Evolutionary conservation across 2,797 vertebrate species (phyloP), one percentile per base, ranked within the genome.

Genomic region (Fistularia tabacaria): DNA sequence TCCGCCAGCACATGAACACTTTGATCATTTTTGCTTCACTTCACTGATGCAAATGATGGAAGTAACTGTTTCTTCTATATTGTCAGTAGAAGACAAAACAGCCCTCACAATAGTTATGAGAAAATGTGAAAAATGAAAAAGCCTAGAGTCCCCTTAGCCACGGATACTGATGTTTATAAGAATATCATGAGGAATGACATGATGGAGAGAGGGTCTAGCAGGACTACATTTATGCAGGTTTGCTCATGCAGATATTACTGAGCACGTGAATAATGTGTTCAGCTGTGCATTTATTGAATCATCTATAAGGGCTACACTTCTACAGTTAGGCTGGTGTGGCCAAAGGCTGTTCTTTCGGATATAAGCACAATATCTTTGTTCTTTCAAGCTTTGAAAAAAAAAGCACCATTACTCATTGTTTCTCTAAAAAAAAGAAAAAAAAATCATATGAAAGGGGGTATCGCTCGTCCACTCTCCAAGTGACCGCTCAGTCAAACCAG

Each of bases 1-100:
- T 77, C 60, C 63, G 68, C 71, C 71, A 79, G 64, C 63, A 63
- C 73, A 66, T 54, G 61, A 51, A 61, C 49, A 36, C 54, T 73
- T 64, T 54, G 71, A 65, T 74, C 77, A 66, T 55, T 45, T 43
- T 66, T 14, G 14, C 66, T 46, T 43, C 59, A 49, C 62, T 53
- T 47, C 65, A 36, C 7, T 1, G 36, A 66, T 60, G 72, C 60
- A 63, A 71, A 62, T 37, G 49, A 78, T 40, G 64, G 38, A 53
- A 71, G 46, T 6, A 57, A 57, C 62, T 49, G 11, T 15, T 38
- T 49, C 47, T 13, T 36, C 38, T 46, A 45, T 0, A 6, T 3
- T 3, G 70, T 25, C 25, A 58, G 43, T 39, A 63, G 43, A 52
- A 67, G 62, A 70, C 36, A 51, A 46, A 36, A 39, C 39, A 10